Conservation (phyloP, 2,888 invertebrate genomes). For the Pammene fasciana region DNA sequence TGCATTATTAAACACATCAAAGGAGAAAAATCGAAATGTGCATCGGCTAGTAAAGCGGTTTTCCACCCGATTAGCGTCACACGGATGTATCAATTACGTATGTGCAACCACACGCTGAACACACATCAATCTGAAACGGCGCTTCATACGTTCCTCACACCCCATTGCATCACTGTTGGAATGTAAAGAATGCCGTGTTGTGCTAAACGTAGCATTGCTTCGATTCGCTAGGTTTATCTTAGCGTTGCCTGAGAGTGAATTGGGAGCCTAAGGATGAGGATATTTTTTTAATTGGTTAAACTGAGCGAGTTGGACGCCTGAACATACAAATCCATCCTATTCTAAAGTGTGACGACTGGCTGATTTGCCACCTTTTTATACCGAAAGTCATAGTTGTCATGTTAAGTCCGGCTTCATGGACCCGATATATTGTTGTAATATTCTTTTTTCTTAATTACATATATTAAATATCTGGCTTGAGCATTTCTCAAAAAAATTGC, state of each 20-base stretch:
- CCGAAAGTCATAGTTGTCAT: too few relatives aligned
- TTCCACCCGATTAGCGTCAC: conserved; percentile 76
- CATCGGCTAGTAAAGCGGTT: conserved; percentile 78
- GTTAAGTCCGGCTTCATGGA: too few relatives aligned
- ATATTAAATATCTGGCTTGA: too few relatives aligned
- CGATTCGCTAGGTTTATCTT: conserved; percentile 17
- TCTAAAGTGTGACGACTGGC: too few relatives aligned
- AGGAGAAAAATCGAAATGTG: conserved; percentile 83
- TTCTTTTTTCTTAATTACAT: too few relatives aligned
- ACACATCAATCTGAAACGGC: conserved; percentile 42
- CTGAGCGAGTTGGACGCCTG: background rate
- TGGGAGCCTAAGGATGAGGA: background rate
- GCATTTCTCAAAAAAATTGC: too few relatives aligned
- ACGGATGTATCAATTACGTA: conserved; percentile 75
- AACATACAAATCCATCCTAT: background rate
- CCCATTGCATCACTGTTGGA: conserved; percentile 38
- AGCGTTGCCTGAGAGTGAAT: conserved; percentile 3
- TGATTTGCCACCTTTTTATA: too few relatives aligned
- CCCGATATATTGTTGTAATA: too few relatives aligned
- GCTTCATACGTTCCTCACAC: conserved; percentile 38
- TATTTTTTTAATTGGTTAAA: conserved; percentile 6
- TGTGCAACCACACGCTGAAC: conserved; percentile 53
- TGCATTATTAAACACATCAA: conserved; percentile 83
- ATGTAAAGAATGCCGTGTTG: conserved; percentile 37
- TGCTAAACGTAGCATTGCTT: conserved; percentile 27